phyloP scores from a whole-genome alignment of 2,797 vertebrate species.

The Trachops cirrhosus region DNA sequence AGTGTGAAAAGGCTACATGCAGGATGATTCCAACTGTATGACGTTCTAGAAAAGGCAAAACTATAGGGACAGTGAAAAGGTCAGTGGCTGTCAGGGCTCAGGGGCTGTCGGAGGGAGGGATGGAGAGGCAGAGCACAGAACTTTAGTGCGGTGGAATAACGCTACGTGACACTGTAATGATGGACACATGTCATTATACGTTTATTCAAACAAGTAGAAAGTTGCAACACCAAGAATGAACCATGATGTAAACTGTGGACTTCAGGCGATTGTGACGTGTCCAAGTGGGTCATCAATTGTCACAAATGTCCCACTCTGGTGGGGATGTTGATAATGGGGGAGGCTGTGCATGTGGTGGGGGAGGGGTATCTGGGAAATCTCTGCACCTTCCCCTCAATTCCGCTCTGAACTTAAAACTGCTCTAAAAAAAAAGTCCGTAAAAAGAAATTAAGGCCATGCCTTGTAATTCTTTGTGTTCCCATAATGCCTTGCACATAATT shows the following conservation, averaged over 20 bases:
- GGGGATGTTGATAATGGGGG: not conserved
- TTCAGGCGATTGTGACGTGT: not conserved
- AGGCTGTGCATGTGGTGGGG: no score
- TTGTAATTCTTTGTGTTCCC: constrained; percentile 15
- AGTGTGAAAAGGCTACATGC: not conserved
- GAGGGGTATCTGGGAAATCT: not conserved
- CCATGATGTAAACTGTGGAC: no score
- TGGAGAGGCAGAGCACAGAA: not conserved
- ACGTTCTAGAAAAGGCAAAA: not conserved
- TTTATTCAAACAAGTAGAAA: not conserved
- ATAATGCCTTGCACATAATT: not conserved
- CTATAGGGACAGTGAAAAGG: not conserved
- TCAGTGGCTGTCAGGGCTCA: not conserved
- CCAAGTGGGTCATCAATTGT: not conserved
- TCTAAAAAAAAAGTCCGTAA: not conserved
- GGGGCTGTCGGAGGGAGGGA: not conserved
- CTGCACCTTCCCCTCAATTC: not conserved
- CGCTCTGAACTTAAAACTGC: not conserved
- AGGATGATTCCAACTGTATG: not conserved
- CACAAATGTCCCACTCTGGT: not conserved
- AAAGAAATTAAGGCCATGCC: not conserved
- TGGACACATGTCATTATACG: not conserved
- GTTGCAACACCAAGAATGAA: not conserved
- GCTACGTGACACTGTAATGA: not conserved
- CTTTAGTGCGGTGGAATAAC: not conserved